Percentiles rank a stretch among this genome's conserved stretches.
Evolutionary conservation across 2,113 vertebrate species (phyloP).

Genomic region (Corydoras maculifer): DNA sequence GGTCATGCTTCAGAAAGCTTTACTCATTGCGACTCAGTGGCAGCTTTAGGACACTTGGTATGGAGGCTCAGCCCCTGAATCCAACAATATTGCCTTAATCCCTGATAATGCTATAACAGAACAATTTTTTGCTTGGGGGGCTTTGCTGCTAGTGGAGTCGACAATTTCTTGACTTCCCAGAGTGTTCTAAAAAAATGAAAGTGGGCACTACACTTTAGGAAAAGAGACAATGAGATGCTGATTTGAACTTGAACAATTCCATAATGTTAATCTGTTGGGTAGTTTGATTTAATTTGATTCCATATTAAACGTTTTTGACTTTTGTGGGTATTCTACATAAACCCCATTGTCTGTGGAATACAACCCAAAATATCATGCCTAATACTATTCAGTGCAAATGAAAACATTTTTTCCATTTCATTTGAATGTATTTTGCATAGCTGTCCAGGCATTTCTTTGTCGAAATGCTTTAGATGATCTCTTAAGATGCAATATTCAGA

Average conservation of each 20-base stretch:
- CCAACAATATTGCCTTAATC: slow-evolving; percentile 70
- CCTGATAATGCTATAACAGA: slow-evolving; percentile 72
- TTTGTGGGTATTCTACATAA: slow-evolving; percentile 39
- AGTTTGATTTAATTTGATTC: slow-evolving; percentile 3
- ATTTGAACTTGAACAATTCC: slow-evolving; percentile 19
- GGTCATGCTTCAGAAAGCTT: slow-evolving; percentile 50
- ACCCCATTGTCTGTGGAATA: too few relatives aligned
- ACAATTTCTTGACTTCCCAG: slow-evolving; percentile 66
- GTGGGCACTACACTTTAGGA: slow-evolving; percentile 64
- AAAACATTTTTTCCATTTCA: too few relatives aligned
- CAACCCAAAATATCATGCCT: too few relatives aligned
- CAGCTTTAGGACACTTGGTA: slow-evolving; percentile 57
- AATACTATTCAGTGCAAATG: too few relatives aligned
- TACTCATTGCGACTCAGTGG: slow-evolving; percentile 49
- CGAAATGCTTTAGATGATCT: too few relatives aligned
- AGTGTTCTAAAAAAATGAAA: slow-evolving; percentile 64
- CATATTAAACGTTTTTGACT: neutral
- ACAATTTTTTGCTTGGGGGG: slow-evolving; percentile 73
- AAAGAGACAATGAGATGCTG: slow-evolving; percentile 52
- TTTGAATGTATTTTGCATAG: too few relatives aligned
- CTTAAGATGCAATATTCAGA: too few relatives aligned
- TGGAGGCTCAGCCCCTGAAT: slow-evolving; percentile 62
- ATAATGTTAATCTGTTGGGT: neutral
- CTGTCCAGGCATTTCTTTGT: too few relatives aligned
- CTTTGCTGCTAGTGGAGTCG: slow-evolving; percentile 65